phyloP scores from a whole-genome alignment of 2,113 vertebrate genomes.

The Lagopus leucura region DNA sequence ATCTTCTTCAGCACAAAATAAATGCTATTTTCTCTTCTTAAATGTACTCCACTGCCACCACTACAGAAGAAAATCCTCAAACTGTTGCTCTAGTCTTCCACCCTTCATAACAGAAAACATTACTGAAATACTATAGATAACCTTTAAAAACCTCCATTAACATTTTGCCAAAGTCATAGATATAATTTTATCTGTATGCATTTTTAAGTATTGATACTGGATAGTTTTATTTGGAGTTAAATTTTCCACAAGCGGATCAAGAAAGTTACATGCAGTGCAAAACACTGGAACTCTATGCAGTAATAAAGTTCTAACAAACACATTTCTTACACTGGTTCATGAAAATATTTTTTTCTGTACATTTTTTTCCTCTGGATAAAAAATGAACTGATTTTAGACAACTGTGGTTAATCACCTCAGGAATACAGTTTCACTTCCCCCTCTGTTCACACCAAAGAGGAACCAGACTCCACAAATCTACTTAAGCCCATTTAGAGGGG shows the following conservation, averaged over 20 bases:
- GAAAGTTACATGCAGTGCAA: neutral
- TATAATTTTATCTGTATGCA: too few relatives aligned
- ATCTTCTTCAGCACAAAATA: neutral
- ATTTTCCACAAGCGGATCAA: neutral
- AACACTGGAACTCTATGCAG: rapidly evolving
- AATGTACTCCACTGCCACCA: neutral
- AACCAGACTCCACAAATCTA: neutral
- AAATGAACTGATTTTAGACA: neutral
- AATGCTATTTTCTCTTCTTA: neutral
- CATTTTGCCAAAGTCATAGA: neutral
- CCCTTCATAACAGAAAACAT: neutral
- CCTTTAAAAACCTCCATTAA: neutral
- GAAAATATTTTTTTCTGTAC: neutral
- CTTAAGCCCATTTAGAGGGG: neutral
- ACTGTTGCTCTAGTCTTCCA: neutral
- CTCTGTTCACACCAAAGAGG: neutral
- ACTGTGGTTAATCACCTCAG: neutral
- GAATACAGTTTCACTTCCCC: neutral
- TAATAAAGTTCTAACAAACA: neutral
- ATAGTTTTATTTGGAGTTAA: neutral
- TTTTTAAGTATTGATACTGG: neutral
- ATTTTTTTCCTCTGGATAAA: neutral
- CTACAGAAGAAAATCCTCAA: neutral
- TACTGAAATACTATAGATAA: neutral
- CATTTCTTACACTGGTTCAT: neutral